Evolutionary conservation across 1,140 invertebrate genomes (phyloP), one percentile per base, ranked within the genome.

Genomic region (Anoplophora glabripennis): DNA sequence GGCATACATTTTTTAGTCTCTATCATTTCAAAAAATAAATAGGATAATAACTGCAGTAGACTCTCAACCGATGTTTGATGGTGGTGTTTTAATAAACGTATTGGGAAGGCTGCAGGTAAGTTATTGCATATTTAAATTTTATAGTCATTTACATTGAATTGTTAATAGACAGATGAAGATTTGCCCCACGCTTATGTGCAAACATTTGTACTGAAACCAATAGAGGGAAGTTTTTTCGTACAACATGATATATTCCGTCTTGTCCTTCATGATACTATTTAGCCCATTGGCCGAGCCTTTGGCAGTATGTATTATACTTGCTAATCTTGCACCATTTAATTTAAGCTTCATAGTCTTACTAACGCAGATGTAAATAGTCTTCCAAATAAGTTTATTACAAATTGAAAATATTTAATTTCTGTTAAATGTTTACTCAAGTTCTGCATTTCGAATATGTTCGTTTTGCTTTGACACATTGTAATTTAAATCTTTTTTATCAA

Each of bases 21-120:
- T 96, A 77, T 83, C 84, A 59, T 96, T 96, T 83, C 90, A 94
- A 84, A 94, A 94, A 80, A 96, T 97, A 68, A 87, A 86, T 73
- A 87, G 94, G 78, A 83, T 89, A 73, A 89, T 96, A 73, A 95
- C 94, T 53, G 87, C 90, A n/a, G 86, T 96, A 42, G 94, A 97
- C 76, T 93, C 90, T 57, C 94, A 96, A 78, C 94, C 94, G 38
- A 96, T 92, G 84, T 94, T 93, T 72, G 94, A 96, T 80, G 94
- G 94, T 41, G 93, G 94, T 56, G 89, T 97, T 60, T 77, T 96
- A 75, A 93, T 96, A 64, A 93, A 92, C 82, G 94, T 96, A 36
- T 80, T 96, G 59, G 94, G 94, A 69, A 88, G 93, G 80, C 80
- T 97, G 70, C 89, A 96, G 87, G 93, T 95, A 82, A 81, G 74